Evolutionary conservation across 2,113 vertebrate species (phyloP).

Genomic region (Thalassarche chlororhynchos): DNA sequence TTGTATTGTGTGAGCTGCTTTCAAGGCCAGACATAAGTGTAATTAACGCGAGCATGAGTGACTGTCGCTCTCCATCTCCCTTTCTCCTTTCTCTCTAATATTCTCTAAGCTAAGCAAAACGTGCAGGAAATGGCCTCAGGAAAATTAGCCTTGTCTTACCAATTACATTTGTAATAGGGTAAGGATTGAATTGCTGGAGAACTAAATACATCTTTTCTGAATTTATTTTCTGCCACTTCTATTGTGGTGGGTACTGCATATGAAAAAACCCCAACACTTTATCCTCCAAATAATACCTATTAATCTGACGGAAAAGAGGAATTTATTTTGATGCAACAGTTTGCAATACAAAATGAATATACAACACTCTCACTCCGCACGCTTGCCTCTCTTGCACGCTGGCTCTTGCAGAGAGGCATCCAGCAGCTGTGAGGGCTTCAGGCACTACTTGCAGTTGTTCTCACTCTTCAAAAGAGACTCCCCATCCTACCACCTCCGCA

Average conservation of each 20-base stretch:
- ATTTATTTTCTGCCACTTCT: neutral
- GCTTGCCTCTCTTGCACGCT: too few relatives aligned
- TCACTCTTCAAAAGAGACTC: neutral
- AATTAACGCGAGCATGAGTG: neutral
- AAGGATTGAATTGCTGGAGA: neutral
- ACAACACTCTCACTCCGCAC: accelerated
- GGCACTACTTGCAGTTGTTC: neutral
- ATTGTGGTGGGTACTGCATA: accelerated
- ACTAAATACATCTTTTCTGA: neutral
- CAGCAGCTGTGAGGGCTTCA: neutral
- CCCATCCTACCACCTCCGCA: neutral
- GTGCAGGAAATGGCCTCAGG: neutral
- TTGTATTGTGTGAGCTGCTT: neutral
- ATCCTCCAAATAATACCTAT: neutral
- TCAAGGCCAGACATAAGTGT: neutral
- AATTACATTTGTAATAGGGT: neutral
- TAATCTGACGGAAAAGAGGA: neutral
- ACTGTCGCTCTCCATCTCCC: neutral
- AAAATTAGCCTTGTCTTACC: neutral
- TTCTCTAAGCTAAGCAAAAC: neutral
- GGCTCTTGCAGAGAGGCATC: neutral
- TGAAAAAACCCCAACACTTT: neutral
- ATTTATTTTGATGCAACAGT: neutral
- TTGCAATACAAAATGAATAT: neutral
- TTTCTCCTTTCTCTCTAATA: neutral